These are phyloP conservation scores for Tamias sibiricus DNA, from an alignment of 2,113 vertebrate species.

Conservation along the genomic window DNA sequence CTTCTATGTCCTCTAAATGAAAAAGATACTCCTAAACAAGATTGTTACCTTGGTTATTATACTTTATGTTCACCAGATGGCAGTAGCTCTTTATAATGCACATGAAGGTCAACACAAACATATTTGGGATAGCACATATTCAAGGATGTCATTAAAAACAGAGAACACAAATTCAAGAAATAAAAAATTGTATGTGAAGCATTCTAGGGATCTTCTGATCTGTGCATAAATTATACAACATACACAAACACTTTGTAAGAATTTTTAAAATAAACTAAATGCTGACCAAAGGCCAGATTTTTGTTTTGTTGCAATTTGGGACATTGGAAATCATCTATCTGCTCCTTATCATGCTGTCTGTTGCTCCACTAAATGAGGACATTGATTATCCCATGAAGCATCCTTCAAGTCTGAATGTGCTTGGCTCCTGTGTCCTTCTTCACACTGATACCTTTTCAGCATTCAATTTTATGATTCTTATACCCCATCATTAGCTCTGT, in stretches of 20 bases:
- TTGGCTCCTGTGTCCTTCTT: neutral
- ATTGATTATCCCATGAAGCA: neutral
- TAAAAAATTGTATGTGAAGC: neutral
- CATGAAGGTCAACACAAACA: neutral
- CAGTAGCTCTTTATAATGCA: neutral
- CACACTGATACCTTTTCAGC: neutral
- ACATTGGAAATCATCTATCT: neutral
- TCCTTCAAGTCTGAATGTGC: neutral
- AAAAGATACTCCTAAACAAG: neutral
- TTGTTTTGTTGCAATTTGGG: neutral
- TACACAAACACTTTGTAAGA: neutral
- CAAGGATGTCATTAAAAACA: neutral
- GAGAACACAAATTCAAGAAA: neutral
- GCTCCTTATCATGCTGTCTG: neutral
- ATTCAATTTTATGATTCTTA: neutral
- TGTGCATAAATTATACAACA: neutral
- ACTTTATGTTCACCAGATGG: neutral
- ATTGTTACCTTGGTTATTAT: neutral
- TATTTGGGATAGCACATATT: neutral
- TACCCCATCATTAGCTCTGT: neutral
- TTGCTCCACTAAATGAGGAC: neutral
- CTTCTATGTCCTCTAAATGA: neutral
- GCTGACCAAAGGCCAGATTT: neutral
- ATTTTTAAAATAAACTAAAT: neutral
- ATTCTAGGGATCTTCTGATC: neutral